Evolutionary conservation across 2,797 vertebrate genomes (phyloP), one percentile per base, ranked within the genome.

Genomic region (Psittacula derbiana): DNA sequence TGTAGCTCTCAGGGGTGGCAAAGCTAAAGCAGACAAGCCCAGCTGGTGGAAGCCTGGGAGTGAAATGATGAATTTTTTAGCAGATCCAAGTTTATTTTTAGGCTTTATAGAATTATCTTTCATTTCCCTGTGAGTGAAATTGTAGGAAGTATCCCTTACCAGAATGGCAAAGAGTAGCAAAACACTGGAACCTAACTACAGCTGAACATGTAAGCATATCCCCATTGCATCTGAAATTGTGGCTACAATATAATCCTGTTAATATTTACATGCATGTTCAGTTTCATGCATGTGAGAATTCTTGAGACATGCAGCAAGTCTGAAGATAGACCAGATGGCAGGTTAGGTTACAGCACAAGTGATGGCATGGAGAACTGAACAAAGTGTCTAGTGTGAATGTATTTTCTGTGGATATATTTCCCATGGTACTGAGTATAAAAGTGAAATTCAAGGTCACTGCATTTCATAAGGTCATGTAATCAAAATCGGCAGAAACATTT

Each of bases 51-150:
- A 95, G 85, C 88, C 38, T 94, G 85, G 70, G 92, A 97, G 94
- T 95, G 94, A 97, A 97, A 96, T 96, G 88, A 96, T 97, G 92
- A 97, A 96, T 97, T 98, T 96, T 97, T 98, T 97, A 98, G 97
- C 97, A 97, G 95, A 80, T 97, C 49, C 82, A 46, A 72, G 80
- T 94, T 97, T 97, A 98, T 97, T 98, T 98, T 98, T 98, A 97
- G 97, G 88, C 85, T 83, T 86, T 88, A 93, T 86, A 93, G 92
- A 94, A 94, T 96, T 97, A 97, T 96, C 89, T 97, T 98, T 97
- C 93, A 94, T 94, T 97, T 96, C 81, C 80, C 95, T 71, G 69
- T 85, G 96, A 97, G 96, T 92, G 89, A 97, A 95, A 96, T 95
- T 92, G 90, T 95, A 97, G 94, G 71, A 96, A 93, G 70, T 71